phyloP scores from a whole-genome alignment of 1,140 invertebrate genomes.

The Coelopa frigida region DNA sequence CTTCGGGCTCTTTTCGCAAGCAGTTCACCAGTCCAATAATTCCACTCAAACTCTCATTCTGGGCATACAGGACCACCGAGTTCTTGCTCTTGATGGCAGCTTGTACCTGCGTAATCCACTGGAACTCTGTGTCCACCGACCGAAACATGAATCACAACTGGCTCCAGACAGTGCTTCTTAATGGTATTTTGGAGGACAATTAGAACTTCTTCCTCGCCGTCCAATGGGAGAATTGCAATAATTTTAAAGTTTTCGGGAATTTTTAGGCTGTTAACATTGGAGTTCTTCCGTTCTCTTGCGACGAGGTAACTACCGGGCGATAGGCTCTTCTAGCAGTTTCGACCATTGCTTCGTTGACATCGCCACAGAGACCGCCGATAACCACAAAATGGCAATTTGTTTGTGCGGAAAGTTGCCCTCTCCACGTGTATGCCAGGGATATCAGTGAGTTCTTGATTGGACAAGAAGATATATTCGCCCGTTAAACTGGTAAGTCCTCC shows the following conservation, averaged over 20 bases:
- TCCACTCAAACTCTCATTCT: conserved; percentile 63
- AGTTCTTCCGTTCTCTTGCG: conserved; percentile 38
- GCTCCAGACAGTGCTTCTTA: conserved; percentile 23
- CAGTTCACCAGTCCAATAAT: conserved; percentile 78
- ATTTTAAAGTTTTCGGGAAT: conserved; percentile 23
- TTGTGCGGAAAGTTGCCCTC: conserved; percentile 53
- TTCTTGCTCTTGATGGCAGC: conserved; percentile 48
- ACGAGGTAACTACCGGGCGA: conserved; percentile 48
- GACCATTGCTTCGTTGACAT: conserved; percentile 14
- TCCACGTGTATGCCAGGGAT: conserved; percentile 53
- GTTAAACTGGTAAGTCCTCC: conserved; percentile 54
- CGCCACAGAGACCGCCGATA: conserved; percentile 39
- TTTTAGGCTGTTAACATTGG: conserved; percentile 18
- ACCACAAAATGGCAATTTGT: conserved; percentile 52
- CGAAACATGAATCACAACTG: conserved; percentile 30
- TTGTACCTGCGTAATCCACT: conserved; percentile 52
- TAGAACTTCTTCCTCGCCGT: conserved; percentile 27
- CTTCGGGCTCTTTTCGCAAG: conserved; percentile 60
- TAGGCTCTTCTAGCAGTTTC: conserved; percentile 26
- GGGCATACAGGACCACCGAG: conserved; percentile 49
- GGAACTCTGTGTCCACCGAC: conserved; percentile 42
- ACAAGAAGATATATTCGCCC: conserved; percentile 45
- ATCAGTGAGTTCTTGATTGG: conserved; percentile 46
- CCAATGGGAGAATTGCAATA: conserved; percentile 30
- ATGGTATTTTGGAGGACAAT: conserved; percentile 39